Evolutionary conservation across 2,888 invertebrate genomes (phyloP).

Genomic region (Eupithecia dodoneata): DNA sequence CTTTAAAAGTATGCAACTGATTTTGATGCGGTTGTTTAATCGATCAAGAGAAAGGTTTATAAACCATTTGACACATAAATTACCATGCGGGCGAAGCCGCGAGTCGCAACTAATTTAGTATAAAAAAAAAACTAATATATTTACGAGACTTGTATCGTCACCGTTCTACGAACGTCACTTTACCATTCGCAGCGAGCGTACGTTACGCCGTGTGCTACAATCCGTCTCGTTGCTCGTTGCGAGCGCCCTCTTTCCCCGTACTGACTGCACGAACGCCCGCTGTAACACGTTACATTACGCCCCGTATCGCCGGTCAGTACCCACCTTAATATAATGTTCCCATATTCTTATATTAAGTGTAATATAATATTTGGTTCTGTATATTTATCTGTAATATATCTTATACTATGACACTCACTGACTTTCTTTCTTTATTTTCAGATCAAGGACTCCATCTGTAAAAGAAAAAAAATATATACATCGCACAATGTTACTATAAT

Average conservation of each 20-base stretch:
- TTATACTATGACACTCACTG: slow-evolving; percentile 44
- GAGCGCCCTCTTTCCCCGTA: background rate
- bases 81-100: too few relatives aligned
- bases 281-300: background rate
- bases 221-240: background rate
- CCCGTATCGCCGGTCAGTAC: background rate
- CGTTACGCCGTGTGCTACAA: background rate
- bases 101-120: too few relatives aligned
- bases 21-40: too few relatives aligned
- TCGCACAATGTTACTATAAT: too few relatives aligned
- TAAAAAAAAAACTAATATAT: too few relatives aligned
- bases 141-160: too few relatives aligned
- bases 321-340: slow-evolving; percentile 31
- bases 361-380: slow-evolving; percentile 36
- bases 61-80: too few relatives aligned
- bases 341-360: slow-evolving; percentile 48
- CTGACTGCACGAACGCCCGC: background rate
- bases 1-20: too few relatives aligned
- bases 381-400: slow-evolving; percentile 11
- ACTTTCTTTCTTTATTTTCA: slow-evolving; percentile 72
- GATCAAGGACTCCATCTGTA: slow-evolving; percentile 73
- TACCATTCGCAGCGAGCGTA: background rate
- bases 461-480: slow-evolving; percentile 37
- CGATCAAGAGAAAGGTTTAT: too few relatives aligned
- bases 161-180: too few relatives aligned